Conservation (phyloP, 2,888 invertebrate species). For the Tetheella fluctuosa region DNA sequence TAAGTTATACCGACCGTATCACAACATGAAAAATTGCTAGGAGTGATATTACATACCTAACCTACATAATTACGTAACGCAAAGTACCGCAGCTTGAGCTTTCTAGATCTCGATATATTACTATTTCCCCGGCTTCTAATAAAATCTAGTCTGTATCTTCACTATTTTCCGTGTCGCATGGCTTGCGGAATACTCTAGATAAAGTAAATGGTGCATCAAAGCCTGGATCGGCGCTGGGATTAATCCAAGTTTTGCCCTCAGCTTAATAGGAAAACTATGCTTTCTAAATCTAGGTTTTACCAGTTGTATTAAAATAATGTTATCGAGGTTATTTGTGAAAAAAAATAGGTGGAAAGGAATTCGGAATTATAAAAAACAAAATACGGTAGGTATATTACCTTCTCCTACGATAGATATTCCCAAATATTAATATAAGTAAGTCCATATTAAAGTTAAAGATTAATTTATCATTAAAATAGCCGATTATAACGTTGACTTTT, state of each 20-base stretch:
- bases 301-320: slow-evolving; percentile 25
- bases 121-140: not conserved
- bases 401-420: no score
- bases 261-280: slow-evolving; percentile 45
- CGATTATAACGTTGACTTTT: no score
- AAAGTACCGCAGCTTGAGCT: no score
- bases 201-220: slow-evolving; percentile 39
- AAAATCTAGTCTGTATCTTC: not conserved
- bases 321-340: slow-evolving; percentile 13
- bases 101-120: no score
- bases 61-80: no score
- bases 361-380: not conserved
- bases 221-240: slow-evolving; percentile 39
- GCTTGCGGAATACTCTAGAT: slow-evolving; percentile 17
- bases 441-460: no score
- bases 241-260: slow-evolving; percentile 40
- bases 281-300: slow-evolving; percentile 24
- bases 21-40: no score
- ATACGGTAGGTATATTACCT: no score
- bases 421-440: no score
- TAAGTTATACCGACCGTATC: no score
- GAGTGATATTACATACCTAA: no score
- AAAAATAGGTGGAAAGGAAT: not conserved
- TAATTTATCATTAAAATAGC: no score
- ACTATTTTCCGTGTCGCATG: slow-evolving; percentile 12